Evolutionary conservation across 2,113 vertebrate species (phyloP), one percentile per base, ranked within the genome.

Genomic region (Lampris incognitus): DNA sequence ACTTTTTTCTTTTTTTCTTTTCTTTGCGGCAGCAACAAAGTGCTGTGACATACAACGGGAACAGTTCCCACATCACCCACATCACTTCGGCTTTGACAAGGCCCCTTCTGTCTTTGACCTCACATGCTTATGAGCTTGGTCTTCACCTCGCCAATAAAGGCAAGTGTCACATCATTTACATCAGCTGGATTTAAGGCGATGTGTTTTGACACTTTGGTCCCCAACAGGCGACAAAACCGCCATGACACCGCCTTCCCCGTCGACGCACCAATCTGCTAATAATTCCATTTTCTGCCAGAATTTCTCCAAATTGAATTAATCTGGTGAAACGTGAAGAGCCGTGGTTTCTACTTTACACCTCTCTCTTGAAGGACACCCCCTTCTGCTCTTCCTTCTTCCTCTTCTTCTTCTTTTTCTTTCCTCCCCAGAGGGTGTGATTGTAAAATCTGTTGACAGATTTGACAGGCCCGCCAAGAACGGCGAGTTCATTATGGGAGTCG

Each of bases 261-360:
- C 78, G 81, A 74, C 79, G 79, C 61, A 84, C 71, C 91, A 91
- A 94, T 91, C 89, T 93, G 94, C 91, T 95, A 94, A 95, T 96
- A 91, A 95, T 94, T 95, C 92, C 91, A 93, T 95, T 95, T 95
- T 95, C 94, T 92, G 93, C 92, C 93, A 90, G 89, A 94, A 93
- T 90, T 90, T 95, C 91, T 94, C 89, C 87, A 95, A 94, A 95
- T 95, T 94, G 92, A 95, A 95, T 94, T 90, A 95, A 93, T 88
- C 90, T 84, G 58, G 85, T 86, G 69, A 93, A 93, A 94, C 88
- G 93, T 87, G 69, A 93, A 91, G 91, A 93, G 94, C 89, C 92
- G 93, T 86, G 44, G 92, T 77, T 67, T 89, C 90, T 89, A 95
- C 93, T 94, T 94, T 92, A 83, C 94, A 91, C 90, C 91, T 94